These are phyloP conservation scores for Percopsis omiscomaycus DNA, from an alignment of 2,797 vertebrate species.

Conservation along the genomic window DNA sequence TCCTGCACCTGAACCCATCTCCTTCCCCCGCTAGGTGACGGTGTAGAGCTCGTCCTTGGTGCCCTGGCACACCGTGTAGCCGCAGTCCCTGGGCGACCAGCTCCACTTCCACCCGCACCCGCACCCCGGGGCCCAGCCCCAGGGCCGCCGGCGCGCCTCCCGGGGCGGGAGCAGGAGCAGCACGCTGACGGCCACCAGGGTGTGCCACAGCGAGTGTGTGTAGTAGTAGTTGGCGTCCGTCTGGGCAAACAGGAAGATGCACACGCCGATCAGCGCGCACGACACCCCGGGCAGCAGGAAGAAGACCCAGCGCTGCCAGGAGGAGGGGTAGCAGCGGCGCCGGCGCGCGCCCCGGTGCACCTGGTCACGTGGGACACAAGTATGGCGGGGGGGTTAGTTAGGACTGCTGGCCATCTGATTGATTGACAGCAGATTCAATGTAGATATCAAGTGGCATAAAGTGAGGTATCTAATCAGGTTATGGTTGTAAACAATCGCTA, in stretches of 20 bases:
- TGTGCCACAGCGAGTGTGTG: slow-evolving; percentile 94
- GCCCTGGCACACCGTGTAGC: slow-evolving; percentile 89
- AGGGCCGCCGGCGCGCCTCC: slow-evolving; percentile 72
- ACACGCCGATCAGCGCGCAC: slow-evolving; percentile 83
- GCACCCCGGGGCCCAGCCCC: slow-evolving; percentile 69
- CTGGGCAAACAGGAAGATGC: slow-evolving; percentile 87
- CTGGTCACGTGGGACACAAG: slow-evolving; percentile 59
- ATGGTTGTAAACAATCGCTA: too few relatives aligned
- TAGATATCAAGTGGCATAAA: too few relatives aligned
- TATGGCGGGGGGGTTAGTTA: too few relatives aligned
- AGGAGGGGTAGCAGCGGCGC: slow-evolving; percentile 87
- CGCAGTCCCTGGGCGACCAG: slow-evolving; percentile 85
- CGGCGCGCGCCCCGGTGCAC: slow-evolving; percentile 81
- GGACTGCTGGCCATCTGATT: too few relatives aligned
- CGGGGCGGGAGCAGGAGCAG: slow-evolving; percentile 89
- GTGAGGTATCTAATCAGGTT: too few relatives aligned
- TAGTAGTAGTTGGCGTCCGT: slow-evolving; percentile 95
- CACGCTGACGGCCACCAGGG: slow-evolving; percentile 88
- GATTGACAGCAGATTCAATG: too few relatives aligned
- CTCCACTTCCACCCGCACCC: slow-evolving; percentile 71
- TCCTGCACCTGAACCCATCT: not conserved
- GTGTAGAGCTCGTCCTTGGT: slow-evolving; percentile 87
- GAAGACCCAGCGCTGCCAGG: slow-evolving; percentile 90
- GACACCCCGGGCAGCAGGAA: slow-evolving; percentile 87
- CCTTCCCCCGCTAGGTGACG: slow-evolving; percentile 73